Evolutionary conservation across 2,797 vertebrate species (phyloP).

Genomic region (Tragelaphus eurycerus): DNA sequence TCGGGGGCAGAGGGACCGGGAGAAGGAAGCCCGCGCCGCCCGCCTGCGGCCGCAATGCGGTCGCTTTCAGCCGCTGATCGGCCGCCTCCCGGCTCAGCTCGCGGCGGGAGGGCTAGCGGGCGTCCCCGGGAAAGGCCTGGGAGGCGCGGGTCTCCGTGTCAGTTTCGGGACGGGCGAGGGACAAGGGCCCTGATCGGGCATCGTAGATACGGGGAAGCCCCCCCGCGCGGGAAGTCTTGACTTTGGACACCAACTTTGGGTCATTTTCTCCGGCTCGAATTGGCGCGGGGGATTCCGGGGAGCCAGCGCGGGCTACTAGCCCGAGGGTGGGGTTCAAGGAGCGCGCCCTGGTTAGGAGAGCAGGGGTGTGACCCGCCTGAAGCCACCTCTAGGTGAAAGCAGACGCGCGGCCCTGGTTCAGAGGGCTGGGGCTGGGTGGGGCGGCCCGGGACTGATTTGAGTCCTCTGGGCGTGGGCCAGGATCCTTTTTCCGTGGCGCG

Average conservation of each 20-base stretch:
- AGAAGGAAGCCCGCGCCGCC: not conserved
- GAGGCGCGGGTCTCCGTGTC: not conserved
- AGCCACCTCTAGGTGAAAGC: not conserved
- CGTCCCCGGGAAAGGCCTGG: not conserved
- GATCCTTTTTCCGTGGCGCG: not conserved
- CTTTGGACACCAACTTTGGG: conserved; percentile 37
- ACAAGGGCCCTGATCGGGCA: not conserved
- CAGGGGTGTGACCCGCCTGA: not conserved
- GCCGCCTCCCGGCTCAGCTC: not conserved
- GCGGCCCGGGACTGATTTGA: not conserved
- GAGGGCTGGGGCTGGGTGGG: not conserved
- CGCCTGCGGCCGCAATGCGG: not conserved
- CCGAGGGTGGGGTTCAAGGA: not conserved
- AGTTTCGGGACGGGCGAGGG: not conserved
- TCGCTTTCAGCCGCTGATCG: not conserved
- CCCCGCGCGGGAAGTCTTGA: not conserved
- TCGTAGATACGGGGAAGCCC: not conserved
- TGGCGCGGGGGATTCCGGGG: not conserved
- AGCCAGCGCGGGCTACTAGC: not conserved
- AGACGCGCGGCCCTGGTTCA: accelerated
- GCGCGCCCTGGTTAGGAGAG: not conserved
- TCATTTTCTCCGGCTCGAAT: not conserved
- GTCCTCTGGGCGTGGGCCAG: not conserved
- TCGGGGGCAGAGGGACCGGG: too few species aligned
- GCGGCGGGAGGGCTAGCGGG: not conserved